A percentile compares a stretch with the other conserved stretches of the same genome.
Conservation (phyloP, 2,113 vertebrate genomes). For the Coreoperca whiteheadi region DNA sequence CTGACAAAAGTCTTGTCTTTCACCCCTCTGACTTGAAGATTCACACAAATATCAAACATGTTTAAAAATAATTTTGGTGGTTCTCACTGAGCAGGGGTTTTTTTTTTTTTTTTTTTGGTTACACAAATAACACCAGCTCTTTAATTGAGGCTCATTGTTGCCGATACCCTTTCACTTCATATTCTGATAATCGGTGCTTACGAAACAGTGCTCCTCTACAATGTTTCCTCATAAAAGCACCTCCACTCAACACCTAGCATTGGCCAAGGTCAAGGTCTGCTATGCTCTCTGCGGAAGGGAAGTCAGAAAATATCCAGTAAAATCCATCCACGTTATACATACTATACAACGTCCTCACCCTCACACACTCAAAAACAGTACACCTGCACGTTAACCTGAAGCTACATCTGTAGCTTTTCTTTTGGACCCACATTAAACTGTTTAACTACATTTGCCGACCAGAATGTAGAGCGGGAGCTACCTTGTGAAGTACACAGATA, state of each 20-base stretch:
- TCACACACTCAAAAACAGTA: background rate
- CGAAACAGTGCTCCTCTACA: background rate
- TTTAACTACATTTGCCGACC: background rate
- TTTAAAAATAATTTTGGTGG: no score
- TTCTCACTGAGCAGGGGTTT: background rate
- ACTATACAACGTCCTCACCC: background rate
- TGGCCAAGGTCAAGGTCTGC: background rate
- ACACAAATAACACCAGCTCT: background rate
- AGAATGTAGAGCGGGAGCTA: background rate
- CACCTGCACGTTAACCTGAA: background rate
- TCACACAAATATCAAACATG: no score
- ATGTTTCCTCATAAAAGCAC: background rate
- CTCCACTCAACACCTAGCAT: background rate
- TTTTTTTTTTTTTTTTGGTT: background rate
- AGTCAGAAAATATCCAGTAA: background rate
- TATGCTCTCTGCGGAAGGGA: background rate
- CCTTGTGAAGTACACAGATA: no score
- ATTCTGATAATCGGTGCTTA: accelerated
- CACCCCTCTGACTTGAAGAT: no score
- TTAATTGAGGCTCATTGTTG: background rate
- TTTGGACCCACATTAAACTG: no score
- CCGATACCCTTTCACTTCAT: background rate
- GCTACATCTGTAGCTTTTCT: background rate
- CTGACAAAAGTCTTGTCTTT: no score
- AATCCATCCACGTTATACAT: background rate